Base-by-base conservation (phyloP, 2,888 invertebrate species). In the Pristionchus maxplancki region DNA sequence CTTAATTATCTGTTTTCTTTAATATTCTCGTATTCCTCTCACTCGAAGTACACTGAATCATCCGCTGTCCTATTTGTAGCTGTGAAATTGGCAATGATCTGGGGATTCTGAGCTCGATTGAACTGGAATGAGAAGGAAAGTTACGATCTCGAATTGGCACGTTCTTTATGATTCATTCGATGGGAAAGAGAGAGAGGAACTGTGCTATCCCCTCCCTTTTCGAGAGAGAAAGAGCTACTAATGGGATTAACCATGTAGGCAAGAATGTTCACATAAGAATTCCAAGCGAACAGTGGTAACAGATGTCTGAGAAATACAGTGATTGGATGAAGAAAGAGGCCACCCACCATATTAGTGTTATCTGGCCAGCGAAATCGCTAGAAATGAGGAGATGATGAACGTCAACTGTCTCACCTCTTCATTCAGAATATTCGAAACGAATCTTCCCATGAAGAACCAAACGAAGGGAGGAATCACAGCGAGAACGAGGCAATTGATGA, bases 361-460 rank as follows among this genome's bases (percentile, higher is more conserved):
- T 48, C 48, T 9, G 6, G 48, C 48, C 11, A 15, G 48, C 3
- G 9, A 15, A 74, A 20, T 37, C 1, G 13, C 37, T 50, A 20
- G 2, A 5, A 50, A 20, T 15, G 20, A 50, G 4, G 50, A 13
- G 4, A 31, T 67, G 1, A 64, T 64, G 17, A 31, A 28, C 37
- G 15, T 40, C 8, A n/a, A 31, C 5, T 40, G 37, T 24, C 85
- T 34, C 15, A 84, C 74, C 71, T 67, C 78, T 40, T 74, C 85
- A 58, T 85, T 74, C 24, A 83, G n/a, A 13, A 81, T 53, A 44
- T 62, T 53, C 28, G 88, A 82, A 1, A 94, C 92, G 89, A 94
- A 94, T 88, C 93, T 91, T 53, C 94, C 94, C 93, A 94, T 94
- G 82, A 94, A 90, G 44, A 94, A 90, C 94, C 94, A 94, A 1